Conservation (phyloP, 2,797 vertebrate species). For the Sebastolobus altivelis region DNA sequence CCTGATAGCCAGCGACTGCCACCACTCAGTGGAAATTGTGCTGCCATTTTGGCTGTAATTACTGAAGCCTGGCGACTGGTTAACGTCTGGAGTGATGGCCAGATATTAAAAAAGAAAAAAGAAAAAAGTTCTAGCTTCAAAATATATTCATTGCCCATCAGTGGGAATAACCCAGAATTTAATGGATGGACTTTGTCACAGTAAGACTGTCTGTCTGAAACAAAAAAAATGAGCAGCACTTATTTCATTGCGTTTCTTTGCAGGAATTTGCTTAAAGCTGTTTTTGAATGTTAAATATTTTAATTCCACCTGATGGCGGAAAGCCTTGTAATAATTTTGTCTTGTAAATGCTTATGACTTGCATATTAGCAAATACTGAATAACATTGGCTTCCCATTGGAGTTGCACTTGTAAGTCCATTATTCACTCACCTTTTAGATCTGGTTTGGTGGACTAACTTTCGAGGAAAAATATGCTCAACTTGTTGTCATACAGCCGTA, state of each 20-base stretch:
- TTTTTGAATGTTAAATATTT: neutral
- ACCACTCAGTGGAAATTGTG: slow-evolving; percentile 64
- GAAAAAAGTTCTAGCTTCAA: slow-evolving; percentile 21
- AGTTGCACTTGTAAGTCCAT: neutral
- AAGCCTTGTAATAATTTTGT: neutral
- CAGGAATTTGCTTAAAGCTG: neutral
- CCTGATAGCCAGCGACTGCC: slow-evolving; percentile 75
- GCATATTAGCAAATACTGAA: neutral
- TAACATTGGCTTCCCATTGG: neutral
- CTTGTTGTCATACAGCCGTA: neutral
- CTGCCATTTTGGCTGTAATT: slow-evolving; percentile 58
- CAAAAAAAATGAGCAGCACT: neutral
- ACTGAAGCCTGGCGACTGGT: slow-evolving; percentile 49
- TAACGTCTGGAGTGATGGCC: slow-evolving; percentile 49
- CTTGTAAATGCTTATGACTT: neutral
- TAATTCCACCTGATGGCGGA: neutral
- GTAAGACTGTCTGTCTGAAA: neutral
- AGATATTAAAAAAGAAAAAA: neutral
- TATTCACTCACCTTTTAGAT: neutral
- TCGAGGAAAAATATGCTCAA: neutral
- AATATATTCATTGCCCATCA: slow-evolving; percentile 42
- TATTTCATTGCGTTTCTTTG: neutral
- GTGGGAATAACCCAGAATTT: slow-evolving; percentile 27
- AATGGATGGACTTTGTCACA: slow-evolving; percentile 26
- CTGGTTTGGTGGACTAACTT: neutral